Percentiles rank a stretch among this genome's conserved stretches.
Conservation (phyloP, 2,888 invertebrate species). For the Synanthedon myopaeformis region DNA sequence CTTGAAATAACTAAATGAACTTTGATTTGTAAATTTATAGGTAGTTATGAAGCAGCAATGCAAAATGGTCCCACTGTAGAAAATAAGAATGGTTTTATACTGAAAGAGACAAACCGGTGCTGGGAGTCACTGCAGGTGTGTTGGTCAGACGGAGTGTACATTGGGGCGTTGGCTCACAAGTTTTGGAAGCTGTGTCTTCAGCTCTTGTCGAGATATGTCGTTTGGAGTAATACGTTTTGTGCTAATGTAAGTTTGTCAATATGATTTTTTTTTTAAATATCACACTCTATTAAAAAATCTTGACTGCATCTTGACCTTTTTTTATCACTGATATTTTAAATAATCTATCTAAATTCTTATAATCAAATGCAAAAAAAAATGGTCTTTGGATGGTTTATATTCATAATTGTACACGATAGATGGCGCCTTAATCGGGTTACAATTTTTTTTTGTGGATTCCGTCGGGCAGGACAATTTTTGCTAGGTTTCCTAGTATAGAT, state of each 20-base stretch:
- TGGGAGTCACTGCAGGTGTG: conserved; percentile 68
- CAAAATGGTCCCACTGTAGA: conserved; percentile 34
- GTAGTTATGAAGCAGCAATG: conserved; percentile 49
- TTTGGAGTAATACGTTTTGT: conserved; percentile 73
- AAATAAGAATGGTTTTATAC: conserved; percentile 44
- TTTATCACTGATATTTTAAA: background rate
- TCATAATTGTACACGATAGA: no score
- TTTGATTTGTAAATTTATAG: conserved; percentile 20
- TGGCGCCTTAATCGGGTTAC: no score
- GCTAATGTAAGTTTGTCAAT: conserved; percentile 35
- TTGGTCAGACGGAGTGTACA: conserved; percentile 84
- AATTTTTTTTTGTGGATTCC: no score
- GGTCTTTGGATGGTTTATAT: no score
- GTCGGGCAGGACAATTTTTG: no score
- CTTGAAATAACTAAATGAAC: no score
- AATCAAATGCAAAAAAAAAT: no score
- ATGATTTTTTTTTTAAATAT: background rate
- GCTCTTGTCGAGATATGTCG: conserved; percentile 81
- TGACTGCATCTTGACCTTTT: no score
- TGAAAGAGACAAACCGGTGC: conserved; percentile 59
- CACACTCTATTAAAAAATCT: no score
- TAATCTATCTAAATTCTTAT: no score
- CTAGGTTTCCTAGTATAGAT: no score
- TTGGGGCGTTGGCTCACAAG: conserved; percentile 81
- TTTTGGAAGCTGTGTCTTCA: conserved; percentile 92